Percentiles rank a stretch among this genome's conserved stretches.
phyloP scores from a whole-genome alignment of 1,140 invertebrate species.

The Whitmania pigra region DNA sequence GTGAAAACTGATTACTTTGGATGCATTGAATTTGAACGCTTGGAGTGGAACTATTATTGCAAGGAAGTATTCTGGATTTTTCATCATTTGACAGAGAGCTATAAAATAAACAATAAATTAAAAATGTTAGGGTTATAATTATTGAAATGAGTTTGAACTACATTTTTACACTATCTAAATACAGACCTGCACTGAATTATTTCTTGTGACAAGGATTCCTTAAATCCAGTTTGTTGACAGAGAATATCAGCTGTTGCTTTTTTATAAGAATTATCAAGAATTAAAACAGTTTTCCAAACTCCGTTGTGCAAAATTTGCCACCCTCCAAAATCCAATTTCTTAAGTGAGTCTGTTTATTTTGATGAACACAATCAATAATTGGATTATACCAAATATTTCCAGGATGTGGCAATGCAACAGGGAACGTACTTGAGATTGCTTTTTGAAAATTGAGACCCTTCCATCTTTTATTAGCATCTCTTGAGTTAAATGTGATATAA shows the following conservation, averaged over 20 bases:
- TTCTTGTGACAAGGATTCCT: not conserved
- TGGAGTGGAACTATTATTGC: not conserved
- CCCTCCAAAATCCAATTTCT: not conserved
- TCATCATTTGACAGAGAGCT: not conserved
- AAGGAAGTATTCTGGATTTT: not conserved
- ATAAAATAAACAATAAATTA: not conserved
- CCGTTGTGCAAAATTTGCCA: not conserved
- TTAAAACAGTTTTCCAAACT: not conserved
- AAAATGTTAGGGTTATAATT: too few relatives aligned
- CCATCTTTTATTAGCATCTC: not conserved
- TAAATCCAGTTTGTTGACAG: slow-evolving; percentile 1
- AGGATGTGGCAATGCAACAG: too few relatives aligned
- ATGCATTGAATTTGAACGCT: not conserved
- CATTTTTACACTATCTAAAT: not conserved
- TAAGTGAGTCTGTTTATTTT: not conserved
- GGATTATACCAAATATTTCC: too few relatives aligned
- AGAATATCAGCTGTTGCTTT: not conserved
- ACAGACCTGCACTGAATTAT: not conserved
- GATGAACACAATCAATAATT: not conserved
- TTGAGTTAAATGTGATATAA: not conserved
- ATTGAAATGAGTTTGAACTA: not conserved
- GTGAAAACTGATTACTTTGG: not conserved
- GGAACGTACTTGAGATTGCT: not conserved
- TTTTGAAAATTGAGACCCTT: slow-evolving; percentile 3
- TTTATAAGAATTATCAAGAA: not conserved